A percentile compares a stretch with the other conserved stretches of the same genome.
Evolutionary conservation across 2,113 vertebrate genomes (phyloP).

Genomic region (Copsychus sechellarum): DNA sequence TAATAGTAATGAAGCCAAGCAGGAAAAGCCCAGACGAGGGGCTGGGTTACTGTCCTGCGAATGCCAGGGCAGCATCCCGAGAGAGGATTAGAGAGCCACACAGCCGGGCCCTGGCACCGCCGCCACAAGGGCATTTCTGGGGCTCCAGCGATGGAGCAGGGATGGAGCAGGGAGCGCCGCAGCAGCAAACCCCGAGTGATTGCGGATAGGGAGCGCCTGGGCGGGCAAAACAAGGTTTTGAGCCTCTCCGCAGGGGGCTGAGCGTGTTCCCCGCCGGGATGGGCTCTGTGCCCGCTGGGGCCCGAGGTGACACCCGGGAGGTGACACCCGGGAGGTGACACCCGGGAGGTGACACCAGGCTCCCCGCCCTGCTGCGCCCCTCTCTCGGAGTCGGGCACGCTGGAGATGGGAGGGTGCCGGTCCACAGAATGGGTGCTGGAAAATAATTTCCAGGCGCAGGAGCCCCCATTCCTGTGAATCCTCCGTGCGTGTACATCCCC

Average conservation of each 20-base stretch:
- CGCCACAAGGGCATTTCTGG: rapidly evolving
- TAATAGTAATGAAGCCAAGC: conserved; percentile 43
- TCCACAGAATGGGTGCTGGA: rapidly evolving
- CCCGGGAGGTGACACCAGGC: no score
- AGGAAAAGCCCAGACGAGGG: conserved; percentile 5
- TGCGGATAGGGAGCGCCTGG: neutral
- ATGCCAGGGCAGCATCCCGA: neutral
- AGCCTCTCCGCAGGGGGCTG: neutral
- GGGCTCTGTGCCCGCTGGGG: neutral
- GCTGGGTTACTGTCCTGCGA: conserved; percentile 50
- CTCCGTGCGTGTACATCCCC: neutral
- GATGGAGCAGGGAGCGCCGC: neutral
- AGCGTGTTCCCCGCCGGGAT: neutral
- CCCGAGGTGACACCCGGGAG: no score
- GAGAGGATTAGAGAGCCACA: neutral
- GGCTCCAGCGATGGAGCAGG: no score
- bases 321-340: no score
- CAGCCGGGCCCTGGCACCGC: neutral
- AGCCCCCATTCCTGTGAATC: neutral
- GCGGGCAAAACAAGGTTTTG: neutral
- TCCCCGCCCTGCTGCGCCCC: no score
- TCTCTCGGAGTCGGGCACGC: rapidly evolving
- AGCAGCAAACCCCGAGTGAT: neutral
- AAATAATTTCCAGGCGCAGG: neutral
- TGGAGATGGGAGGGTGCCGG: neutral